Percentiles rank a stretch among this genome's conserved stretches.
Evolutionary conservation across 1,140 invertebrate species (phyloP).

Genomic region (Leptopilina clavipes): DNA sequence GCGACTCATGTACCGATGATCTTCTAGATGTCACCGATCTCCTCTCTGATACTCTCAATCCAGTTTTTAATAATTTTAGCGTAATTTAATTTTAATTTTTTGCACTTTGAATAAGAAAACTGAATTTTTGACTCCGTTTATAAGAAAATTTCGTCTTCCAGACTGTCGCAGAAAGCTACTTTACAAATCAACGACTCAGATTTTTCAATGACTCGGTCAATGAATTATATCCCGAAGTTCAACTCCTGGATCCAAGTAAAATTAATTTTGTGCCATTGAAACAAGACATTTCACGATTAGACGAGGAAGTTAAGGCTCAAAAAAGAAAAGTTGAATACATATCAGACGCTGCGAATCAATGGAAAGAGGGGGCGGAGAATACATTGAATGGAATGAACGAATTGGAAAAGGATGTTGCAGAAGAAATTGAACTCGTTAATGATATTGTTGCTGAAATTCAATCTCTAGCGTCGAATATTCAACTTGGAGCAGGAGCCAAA

Average conservation of each 20-base stretch:
- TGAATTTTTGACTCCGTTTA: too few relatives aligned
- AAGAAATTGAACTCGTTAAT: conserved; percentile 75
- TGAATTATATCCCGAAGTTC: conserved; percentile 80
- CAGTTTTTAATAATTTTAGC: conserved; percentile 82
- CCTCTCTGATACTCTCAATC: conserved; percentile 79
- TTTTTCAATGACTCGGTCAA: conserved; percentile 83
- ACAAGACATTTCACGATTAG: conserved; percentile 77
- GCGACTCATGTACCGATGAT: conserved; percentile 91
- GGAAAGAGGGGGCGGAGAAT: conserved; percentile 75
- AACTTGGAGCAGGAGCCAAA: conserved; percentile 80
- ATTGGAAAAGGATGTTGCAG: conserved; percentile 73
- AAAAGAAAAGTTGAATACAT: conserved; percentile 76
- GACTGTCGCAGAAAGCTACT: conserved; percentile 84
- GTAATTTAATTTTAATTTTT: conserved; percentile 66
- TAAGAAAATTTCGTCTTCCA: too few relatives aligned
- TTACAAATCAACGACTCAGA: conserved; percentile 84
- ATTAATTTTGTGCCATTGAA: conserved; percentile 79
- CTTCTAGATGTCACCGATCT: conserved; percentile 90
- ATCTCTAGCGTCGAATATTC: conserved; percentile 80
- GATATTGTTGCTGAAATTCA: conserved; percentile 81
- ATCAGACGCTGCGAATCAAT: conserved; percentile 72
- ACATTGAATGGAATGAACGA: conserved; percentile 77
- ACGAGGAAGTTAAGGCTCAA: conserved; percentile 76
- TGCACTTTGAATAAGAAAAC: too few relatives aligned
- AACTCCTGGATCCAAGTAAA: conserved; percentile 79